Evolutionary conservation across 2,797 vertebrate genomes (phyloP), one percentile per base, ranked within the genome.

Genomic region (Poecilia gillii): DNA sequence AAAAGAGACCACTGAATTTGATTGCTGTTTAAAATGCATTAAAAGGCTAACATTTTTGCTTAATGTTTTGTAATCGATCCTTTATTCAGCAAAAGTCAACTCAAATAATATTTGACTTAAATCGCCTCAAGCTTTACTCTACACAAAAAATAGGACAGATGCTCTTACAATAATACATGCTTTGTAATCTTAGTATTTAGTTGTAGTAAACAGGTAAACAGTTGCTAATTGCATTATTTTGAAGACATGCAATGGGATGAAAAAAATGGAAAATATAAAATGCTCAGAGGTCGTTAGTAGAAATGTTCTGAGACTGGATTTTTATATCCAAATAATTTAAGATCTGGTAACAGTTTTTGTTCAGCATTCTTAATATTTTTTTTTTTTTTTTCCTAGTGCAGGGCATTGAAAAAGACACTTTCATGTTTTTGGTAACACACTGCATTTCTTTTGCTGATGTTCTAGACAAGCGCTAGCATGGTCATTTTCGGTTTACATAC

Each of bases 11-110:
- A 77, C 12, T 78, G 71, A 78, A 74, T 9, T 1, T 51, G 75
- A 86, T 76, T 86, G 28, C 47, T 46, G 74, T 81, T 85, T 70
- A 76, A 59, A 72, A 72, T 23, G 9, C 39, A 74, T 73, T 28
- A 68, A 76, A 80, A 83, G 88, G 71, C 85, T 68, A 80, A 84
- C 49, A 75, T 73, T 81, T 90, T 83, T 18, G 77, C 82, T 82
- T 72, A 78, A 90, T 88, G 81, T 33, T 66, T 72, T 51, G n/a
- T 31, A 72, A 41, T 72, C 80, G 36, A 72, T 85, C 74, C 74
- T 80, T 46, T 74, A 84, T 88, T 84, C 80, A 82, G 76, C 31
- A 51, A 72, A 85, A 49, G 47, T 71, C 83, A 82, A 41, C 33
- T 41, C 20, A 41, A 41, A 41, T 25, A 39, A 41, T 68, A 12